Conservation (phyloP, 2,888 invertebrate genomes). For the Ptilodon capucinus region DNA sequence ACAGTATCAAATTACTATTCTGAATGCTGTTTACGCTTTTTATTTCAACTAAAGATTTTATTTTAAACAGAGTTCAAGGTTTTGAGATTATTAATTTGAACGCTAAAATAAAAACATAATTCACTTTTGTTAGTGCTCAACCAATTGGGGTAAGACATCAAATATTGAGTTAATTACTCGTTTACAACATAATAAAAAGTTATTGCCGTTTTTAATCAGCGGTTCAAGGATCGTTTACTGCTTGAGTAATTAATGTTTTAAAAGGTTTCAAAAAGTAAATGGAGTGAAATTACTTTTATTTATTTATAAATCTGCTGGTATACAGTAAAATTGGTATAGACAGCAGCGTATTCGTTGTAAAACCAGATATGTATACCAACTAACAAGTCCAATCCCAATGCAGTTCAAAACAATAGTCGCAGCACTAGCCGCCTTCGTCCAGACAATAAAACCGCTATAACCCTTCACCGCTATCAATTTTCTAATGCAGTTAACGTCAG, state of each 20-base stretch:
- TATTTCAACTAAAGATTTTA: neutral
- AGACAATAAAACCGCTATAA: constrained; percentile 52
- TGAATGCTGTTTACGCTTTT: neutral
- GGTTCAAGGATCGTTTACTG: neutral
- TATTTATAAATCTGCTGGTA: too few species aligned
- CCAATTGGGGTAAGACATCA: neutral
- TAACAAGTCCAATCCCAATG: neutral
- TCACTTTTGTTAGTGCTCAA: neutral
- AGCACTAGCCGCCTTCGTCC: constrained; percentile 15
- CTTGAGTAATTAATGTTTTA: neutral
- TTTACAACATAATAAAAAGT: constrained; percentile 1
- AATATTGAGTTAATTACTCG: neutral
- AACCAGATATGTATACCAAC: neutral
- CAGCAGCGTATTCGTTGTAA: too few species aligned
- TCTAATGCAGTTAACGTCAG: constrained; percentile 60
- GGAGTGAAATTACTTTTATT: too few species aligned
- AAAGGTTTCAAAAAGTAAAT: too few species aligned
- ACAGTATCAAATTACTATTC: too few species aligned
- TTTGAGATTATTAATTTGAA: neutral
- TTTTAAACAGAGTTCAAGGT: neutral
- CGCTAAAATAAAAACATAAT: neutral
- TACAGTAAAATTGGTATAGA: too few species aligned
- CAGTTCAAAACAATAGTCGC: constrained; percentile 3
- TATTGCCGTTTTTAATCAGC: neutral
- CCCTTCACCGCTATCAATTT: constrained; percentile 57